phyloP scores from a whole-genome alignment of 2,797 vertebrate species.

The Rhynchonycteris naso region DNA sequence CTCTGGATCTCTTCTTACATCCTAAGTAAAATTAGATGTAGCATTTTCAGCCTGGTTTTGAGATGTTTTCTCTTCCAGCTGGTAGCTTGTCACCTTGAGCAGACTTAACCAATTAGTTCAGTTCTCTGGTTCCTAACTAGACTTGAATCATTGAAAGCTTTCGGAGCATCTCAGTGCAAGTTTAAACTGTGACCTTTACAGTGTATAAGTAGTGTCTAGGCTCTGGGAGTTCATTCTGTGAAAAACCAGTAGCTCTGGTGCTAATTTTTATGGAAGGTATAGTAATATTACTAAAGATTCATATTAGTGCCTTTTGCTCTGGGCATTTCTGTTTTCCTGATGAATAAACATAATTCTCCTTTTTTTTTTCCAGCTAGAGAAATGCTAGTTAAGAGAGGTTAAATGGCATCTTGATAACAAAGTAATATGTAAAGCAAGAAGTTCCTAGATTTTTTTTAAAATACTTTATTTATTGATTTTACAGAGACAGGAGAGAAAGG shows the following conservation, averaged over 20 bases:
- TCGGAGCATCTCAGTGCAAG: conserved; percentile 34
- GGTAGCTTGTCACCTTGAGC: conserved; percentile 54
- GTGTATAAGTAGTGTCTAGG: conserved; percentile 33
- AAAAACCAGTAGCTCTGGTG: conserved; percentile 21
- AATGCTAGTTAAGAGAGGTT: not conserved
- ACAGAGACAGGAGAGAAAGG: no score
- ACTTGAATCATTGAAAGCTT: not conserved
- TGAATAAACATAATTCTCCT: not conserved
- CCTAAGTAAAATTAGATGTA: conserved; percentile 40
- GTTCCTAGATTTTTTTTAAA: not conserved
- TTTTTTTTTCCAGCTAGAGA: not conserved
- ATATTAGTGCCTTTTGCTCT: not conserved
- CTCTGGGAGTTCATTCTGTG: conserved; percentile 15
- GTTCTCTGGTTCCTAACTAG: conserved; percentile 50
- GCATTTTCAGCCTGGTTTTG: conserved; percentile 49
- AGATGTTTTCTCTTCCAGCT: conserved; percentile 59
- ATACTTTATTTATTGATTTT: no score
- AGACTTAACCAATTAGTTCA: conserved; percentile 56
- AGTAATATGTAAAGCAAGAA: not conserved
- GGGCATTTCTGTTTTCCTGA: not conserved
- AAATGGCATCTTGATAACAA: not conserved
- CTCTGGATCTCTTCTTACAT: conserved; percentile 60
- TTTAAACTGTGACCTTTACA: conserved; percentile 65
- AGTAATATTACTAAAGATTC: not conserved
- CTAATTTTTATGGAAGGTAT: conserved; percentile 41